phyloP scores from a whole-genome alignment of 2,888 invertebrate genomes.

The Alloplasta piceator region DNA sequence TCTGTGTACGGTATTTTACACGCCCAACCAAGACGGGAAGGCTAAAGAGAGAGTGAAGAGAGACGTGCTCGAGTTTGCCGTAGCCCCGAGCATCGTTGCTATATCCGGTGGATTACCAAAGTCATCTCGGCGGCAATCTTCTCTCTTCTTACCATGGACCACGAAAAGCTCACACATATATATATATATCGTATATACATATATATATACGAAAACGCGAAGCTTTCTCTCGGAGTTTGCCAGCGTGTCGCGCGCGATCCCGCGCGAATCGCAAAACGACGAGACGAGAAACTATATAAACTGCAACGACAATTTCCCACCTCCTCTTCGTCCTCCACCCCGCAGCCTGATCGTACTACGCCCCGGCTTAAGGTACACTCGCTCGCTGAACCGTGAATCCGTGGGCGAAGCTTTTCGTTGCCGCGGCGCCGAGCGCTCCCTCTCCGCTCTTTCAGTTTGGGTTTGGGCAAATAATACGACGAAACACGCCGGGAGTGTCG shows the following conservation, averaged over 20 bases:
- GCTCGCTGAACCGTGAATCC: conserved; percentile 78
- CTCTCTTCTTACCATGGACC: not conserved
- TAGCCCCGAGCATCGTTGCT: conserved; percentile 50
- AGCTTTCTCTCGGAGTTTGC: conserved; percentile 61
- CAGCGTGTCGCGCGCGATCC: conserved; percentile 42
- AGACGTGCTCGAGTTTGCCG: conserved; percentile 57
- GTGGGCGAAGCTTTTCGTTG: conserved; percentile 74
- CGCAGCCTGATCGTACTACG: conserved; percentile 64
- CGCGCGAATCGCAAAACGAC: conserved; percentile 51
- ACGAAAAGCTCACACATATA: not conserved
- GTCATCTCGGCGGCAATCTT: conserved; percentile 56
- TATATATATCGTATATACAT: too few species aligned
- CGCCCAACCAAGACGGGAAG: conserved; percentile 12
- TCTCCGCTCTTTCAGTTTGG: not conserved
- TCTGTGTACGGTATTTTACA: conserved; percentile 12
- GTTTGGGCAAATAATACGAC: conserved; percentile 10
- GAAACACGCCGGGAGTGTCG: conserved; percentile 32
- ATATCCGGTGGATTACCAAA: conserved; percentile 65
- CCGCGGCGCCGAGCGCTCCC: conserved; percentile 64
- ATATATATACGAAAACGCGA: too few species aligned
- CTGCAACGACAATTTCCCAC: conserved; percentile 72
- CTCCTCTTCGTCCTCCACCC: too few species aligned
- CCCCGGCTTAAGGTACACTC: conserved; percentile 71
- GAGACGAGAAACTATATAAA: conserved; percentile 69
- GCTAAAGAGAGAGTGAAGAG: conserved; percentile 50